Evolutionary conservation across 1,140 invertebrate genomes (phyloP), one percentile per base, ranked within the genome.

Genomic region (Brachionus sp.): DNA sequence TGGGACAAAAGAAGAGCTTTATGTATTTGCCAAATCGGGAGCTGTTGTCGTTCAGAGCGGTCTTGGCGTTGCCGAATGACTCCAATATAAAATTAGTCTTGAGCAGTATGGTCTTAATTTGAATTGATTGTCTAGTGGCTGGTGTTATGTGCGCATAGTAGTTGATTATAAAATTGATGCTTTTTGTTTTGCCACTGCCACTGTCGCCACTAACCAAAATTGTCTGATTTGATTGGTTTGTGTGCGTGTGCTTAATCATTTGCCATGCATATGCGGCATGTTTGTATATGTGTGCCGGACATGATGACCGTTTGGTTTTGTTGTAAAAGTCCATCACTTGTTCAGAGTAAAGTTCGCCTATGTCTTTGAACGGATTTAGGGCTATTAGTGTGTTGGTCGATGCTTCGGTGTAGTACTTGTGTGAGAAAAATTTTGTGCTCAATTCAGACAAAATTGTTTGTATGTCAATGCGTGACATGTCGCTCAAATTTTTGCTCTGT

Each of bases 21-120:
- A 70, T 70, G 37, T 70, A 70, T 3, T 70, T 95, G 93, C 97
- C 96, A 90, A 98, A 98, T 92, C 96, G 92, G 35, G 95, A 98
- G 44, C 95, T 98, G 89, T 98, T 98, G 90, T 98, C 95, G 90
- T 98, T 98, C 90, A 98, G 98, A 64, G 98, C 95, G 35, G 96
- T 98, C 89, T 97, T 97, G 25, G 95, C 95, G 90, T 98, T 98
- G 86, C 96, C 96, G 89, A 98, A 98, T 2, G 96, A 95, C 91
- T 98, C 96, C 50, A 98, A 89, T 86, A 98, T 97, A 5, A 96
- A 96, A 92, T 98, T 98, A 1, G 96, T 95, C 91, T 98, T 95
- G 73, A 98, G 37, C 3, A 70, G 35, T 4, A 70, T 70, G 37
- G 42, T 7, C 39, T 70, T 91, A 83, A 98, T 90, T 90, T 97